A percentile compares a stretch with the other conserved stretches of the same genome.
Conservation (phyloP, 1,140 invertebrate species). For the Drosophila funebris region DNA sequence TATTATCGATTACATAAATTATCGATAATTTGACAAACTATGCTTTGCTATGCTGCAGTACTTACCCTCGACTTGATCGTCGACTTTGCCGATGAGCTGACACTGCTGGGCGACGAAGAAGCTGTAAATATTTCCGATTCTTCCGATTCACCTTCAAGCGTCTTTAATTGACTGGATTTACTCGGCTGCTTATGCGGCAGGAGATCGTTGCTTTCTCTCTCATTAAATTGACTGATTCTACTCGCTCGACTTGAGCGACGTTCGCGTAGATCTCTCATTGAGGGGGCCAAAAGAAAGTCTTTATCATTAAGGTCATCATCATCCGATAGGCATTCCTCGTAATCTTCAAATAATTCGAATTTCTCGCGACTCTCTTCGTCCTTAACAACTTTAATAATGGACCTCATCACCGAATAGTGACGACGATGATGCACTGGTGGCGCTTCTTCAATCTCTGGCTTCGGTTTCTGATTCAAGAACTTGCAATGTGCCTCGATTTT, state of each 20-base stretch:
- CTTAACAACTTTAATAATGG: background rate
- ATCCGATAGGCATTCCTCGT: background rate
- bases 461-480: background rate
- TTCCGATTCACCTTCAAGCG: background rate
- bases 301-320: background rate
- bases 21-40: no score
- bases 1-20: no score
- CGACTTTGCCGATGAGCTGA: background rate
- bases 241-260: background rate
- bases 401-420: background rate
- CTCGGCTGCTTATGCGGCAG: background rate
- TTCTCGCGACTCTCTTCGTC: background rate
- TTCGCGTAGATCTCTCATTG: background rate
- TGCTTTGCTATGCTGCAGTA: no score
- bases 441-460: background rate
- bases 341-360: background rate
- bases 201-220: background rate
- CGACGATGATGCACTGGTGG: background rate
- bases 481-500: slow-evolving; percentile 38
- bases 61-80: background rate
- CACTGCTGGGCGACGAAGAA: background rate
- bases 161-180: background rate
- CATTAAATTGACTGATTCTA: background rate
- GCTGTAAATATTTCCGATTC: slow-evolving; percentile 26
- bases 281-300: background rate